These are phyloP conservation scores for Synanthedon andrenaeformis DNA, from an alignment of 2,888 invertebrate species.

Conservation along the genomic window DNA sequence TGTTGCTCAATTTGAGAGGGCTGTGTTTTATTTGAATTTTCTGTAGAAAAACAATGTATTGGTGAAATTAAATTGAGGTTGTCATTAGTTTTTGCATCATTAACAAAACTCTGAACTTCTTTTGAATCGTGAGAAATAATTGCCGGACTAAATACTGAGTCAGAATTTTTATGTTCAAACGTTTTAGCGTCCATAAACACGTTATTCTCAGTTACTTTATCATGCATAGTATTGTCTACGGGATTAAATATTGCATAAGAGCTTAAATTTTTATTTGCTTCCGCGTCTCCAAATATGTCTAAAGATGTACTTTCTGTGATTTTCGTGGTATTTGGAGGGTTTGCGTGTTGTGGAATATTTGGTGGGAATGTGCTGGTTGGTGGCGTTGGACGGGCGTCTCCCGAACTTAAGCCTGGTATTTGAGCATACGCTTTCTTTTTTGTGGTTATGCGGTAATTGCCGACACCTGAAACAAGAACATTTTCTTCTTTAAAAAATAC, in stretches of 20 bases:
- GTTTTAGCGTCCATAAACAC: not conserved
- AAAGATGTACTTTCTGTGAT: not conserved
- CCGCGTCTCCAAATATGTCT: not conserved
- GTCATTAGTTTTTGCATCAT: no score
- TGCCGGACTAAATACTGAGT: constrained; percentile 14
- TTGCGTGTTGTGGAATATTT: not conserved
- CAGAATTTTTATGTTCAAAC: constrained; percentile 6
- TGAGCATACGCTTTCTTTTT: constrained; percentile 81
- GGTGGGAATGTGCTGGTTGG: constrained; percentile 19
- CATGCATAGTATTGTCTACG: not conserved
- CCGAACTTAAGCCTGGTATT: constrained; percentile 77
- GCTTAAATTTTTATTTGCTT: constrained; percentile 2
- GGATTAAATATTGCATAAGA: constrained; percentile 16
- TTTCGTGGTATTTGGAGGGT: not conserved
- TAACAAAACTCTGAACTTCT: no score
- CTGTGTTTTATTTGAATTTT: not conserved
- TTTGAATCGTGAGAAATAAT: not conserved
- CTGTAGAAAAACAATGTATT: no score
- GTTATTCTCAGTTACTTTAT: not conserved
- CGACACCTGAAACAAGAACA: constrained; percentile 44
- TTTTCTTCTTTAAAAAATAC: constrained; percentile 5
- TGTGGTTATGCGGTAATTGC: constrained; percentile 76
- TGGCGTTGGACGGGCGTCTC: constrained; percentile 40
- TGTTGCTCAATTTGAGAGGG: not conserved
- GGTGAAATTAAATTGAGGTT: no score